Base-by-base conservation (phyloP, 2,113 vertebrate genomes). In the Parus major region DNA sequence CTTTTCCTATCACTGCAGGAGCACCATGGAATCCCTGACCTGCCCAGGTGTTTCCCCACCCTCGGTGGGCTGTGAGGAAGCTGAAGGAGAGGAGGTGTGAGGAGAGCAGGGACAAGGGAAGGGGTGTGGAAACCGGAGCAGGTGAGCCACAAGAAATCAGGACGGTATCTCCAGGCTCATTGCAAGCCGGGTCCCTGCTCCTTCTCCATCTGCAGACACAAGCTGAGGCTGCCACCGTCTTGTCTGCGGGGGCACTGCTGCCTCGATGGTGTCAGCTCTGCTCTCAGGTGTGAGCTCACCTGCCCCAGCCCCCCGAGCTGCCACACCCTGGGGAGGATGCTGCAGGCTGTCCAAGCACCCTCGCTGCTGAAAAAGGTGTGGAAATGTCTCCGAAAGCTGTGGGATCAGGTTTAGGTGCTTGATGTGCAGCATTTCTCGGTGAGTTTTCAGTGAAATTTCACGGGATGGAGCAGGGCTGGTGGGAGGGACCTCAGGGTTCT, bases 241-340 rank as follows among this genome's bases (percentile, higher is more conserved):
- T 81, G 47, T 59, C 13, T 91, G 93, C 1, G 0, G 68, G 86
- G 83, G 29, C 91, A 81, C 80, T 84, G 89, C 89, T 73, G 28
- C 66, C 39, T 23, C 3, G 0, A 5, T 0, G 0, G 71, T 77
- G 71, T 0, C 71, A 25, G 17, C 63, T 76, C 2, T 46, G 42
- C 39, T 39, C 39, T 39, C 4, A 39, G 39, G 39, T 39, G 39
- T 39, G 39, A 39, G 39, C 39, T 39, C 39, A 39, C 39, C 39
- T 39, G 39, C 39, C 39, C 39, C 39, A 39, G 39, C 39, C 39
- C 39, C 39, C 39, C 11, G 39, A 39, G 39, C 39, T 39, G 39
- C 39, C 39, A 39, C 39, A 39, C 39, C 39, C 39, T 11, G 39
- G 39, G 39, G 39, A 39, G 39, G 39, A 39, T 39, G 39, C 39